phyloP scores from a whole-genome alignment of 1,140 invertebrate genomes.

The Leucophenga varia region DNA sequence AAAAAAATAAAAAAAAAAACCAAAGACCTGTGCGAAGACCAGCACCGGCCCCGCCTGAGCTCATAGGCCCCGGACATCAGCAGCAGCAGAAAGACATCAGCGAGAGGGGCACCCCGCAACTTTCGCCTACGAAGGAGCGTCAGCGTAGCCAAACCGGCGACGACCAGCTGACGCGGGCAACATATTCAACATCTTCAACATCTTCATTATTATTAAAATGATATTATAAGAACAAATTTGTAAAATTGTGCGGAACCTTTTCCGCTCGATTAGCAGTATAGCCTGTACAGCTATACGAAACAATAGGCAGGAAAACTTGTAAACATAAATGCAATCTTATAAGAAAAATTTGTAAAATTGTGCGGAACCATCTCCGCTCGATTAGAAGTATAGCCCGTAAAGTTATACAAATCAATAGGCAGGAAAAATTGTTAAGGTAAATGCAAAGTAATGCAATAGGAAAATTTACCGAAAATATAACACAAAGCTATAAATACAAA shows the following conservation, averaged over 20 bases:
- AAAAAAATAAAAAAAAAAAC: too few species aligned
- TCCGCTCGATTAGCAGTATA: background rate
- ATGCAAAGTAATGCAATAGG: background rate
- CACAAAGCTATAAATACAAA: background rate
- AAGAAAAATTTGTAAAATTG: background rate
- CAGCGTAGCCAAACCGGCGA: constrained; percentile 5
- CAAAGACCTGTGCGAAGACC: constrained; percentile 4
- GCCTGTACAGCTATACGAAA: background rate
- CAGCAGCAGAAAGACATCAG: constrained; percentile 3
- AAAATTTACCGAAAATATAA: background rate
- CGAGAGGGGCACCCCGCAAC: constrained; percentile 1
- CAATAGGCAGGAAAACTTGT: background rate
- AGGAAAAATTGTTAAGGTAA: background rate
- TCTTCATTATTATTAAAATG: background rate
- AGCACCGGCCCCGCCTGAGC: constrained; percentile 2
- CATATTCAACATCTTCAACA: background rate
- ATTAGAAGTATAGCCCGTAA: background rate
- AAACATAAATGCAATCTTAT: too few species aligned
- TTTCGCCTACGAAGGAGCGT: constrained; percentile 4
- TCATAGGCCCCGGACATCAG: constrained; percentile 8
- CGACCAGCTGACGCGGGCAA: constrained; percentile 8
- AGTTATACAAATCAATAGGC: background rate
- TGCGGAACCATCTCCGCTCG: background rate
- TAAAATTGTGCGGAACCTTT: background rate
- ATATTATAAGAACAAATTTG: background rate